These are phyloP conservation scores for Hydrophis major DNA, from an alignment of 2,797 vertebrate species.

Conservation along the genomic window DNA sequence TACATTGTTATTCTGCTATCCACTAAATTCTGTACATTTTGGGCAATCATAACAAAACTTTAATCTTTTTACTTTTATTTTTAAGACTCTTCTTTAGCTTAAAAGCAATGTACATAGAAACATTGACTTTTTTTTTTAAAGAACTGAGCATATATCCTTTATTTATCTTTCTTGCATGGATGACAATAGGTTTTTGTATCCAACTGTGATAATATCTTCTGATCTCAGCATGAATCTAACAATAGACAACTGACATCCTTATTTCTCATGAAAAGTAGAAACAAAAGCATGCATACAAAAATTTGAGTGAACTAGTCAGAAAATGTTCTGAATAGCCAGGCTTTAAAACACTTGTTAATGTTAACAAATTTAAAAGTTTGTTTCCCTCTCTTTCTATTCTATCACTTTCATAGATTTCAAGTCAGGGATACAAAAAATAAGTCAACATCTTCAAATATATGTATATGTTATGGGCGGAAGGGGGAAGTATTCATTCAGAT, in stretches of 20 bases:
- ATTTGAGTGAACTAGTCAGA: slow-evolving; percentile 27
- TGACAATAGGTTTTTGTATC: slow-evolving; percentile 52
- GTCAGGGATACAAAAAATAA: slow-evolving; percentile 12
- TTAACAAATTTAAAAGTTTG: slow-evolving; percentile 34
- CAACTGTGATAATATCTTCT: slow-evolving; percentile 61
- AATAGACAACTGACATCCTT: slow-evolving; percentile 50
- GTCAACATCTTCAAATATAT: slow-evolving; percentile 12
- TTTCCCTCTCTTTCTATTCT: not conserved
- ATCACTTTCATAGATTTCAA: slow-evolving; percentile 13
- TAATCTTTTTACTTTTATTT: slow-evolving; percentile 35
- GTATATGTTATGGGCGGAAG: not conserved
- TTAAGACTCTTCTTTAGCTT: slow-evolving; percentile 37
- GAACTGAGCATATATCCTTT: slow-evolving; percentile 51
- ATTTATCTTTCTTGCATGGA: slow-evolving; percentile 45
- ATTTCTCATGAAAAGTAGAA: slow-evolving; percentile 49
- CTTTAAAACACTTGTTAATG: slow-evolving; percentile 26
- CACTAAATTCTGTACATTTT: slow-evolving; percentile 22
- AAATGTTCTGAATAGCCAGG: slow-evolving; percentile 25
- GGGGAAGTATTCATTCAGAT: not conserved
- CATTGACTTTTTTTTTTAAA: slow-evolving; percentile 15
- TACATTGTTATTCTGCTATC: not conserved
- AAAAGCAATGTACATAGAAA: slow-evolving; percentile 46
- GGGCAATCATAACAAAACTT: slow-evolving; percentile 35
- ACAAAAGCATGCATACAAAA: slow-evolving; percentile 31
- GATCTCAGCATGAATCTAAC: slow-evolving; percentile 50